Evolutionary conservation across 1,140 invertebrate species (phyloP).

Genomic region (Triops longicaudatus): DNA sequence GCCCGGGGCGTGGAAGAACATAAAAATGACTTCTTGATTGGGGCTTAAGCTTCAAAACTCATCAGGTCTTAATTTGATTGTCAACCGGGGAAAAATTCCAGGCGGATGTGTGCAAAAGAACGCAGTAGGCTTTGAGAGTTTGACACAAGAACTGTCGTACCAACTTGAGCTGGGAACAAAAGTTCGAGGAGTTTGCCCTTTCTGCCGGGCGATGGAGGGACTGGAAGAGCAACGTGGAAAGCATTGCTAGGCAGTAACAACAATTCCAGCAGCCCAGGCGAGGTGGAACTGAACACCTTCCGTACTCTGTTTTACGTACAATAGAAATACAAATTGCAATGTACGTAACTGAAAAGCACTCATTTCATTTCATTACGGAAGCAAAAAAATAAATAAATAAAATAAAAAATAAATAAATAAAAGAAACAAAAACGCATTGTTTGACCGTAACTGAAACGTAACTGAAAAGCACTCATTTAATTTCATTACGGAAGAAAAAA

Average conservation of each 20-base stretch:
- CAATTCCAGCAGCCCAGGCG: not conserved
- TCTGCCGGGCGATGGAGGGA: conserved; percentile 9
- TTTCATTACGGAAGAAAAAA: too few species aligned
- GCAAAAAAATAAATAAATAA: too few species aligned
- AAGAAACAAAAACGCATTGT: too few species aligned
- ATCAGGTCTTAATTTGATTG: conserved; percentile 8
- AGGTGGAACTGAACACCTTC: too few species aligned
- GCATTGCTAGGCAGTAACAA: not conserved
- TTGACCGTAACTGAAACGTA: too few species aligned
- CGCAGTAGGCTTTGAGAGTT: not conserved
- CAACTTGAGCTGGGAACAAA: conserved; percentile 27
- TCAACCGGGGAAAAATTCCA: not conserved
- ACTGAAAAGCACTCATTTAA: too few species aligned
- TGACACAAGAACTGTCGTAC: not conserved
- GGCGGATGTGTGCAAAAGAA: not conserved
- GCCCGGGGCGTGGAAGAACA: not conserved
- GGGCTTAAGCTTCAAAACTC: not conserved
- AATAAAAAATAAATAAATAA: too few species aligned
- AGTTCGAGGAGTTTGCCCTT: not conserved
- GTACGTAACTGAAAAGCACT: too few species aligned
- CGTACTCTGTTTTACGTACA: too few species aligned
- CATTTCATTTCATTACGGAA: too few species aligned
- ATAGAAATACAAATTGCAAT: too few species aligned
- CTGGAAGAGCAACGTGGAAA: not conserved
- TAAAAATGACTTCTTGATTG: not conserved